phyloP scores from a whole-genome alignment of 2,888 invertebrate species.

The Helleia helle region DNA sequence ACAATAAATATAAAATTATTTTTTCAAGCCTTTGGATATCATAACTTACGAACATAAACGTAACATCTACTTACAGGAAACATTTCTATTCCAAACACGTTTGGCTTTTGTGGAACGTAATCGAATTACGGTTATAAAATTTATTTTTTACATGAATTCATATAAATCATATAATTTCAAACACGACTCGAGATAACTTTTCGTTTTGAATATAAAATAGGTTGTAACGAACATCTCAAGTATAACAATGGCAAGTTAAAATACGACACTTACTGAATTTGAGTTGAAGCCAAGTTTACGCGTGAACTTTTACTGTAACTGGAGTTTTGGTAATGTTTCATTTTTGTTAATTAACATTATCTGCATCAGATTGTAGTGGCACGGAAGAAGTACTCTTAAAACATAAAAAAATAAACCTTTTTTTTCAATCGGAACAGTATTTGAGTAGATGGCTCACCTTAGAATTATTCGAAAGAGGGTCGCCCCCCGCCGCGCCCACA shows the following conservation, averaged over 20 bases:
- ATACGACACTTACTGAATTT: neutral
- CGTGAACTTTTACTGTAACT: neutral
- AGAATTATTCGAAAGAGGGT: no score
- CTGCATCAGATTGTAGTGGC: no score
- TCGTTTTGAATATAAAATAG: conserved; percentile 7
- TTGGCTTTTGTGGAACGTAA: neutral
- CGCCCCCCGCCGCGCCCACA: no score
- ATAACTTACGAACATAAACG: no score
- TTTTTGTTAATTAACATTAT: no score
- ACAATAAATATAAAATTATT: neutral
- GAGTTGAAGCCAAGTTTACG: neutral
- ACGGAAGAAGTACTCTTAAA: no score
- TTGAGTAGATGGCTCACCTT: no score
- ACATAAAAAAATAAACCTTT: no score
- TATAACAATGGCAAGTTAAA: neutral
- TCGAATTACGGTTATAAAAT: neutral
- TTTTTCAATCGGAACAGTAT: no score
- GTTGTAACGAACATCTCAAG: neutral
- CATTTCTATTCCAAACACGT: no score
- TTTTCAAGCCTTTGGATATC: neutral
- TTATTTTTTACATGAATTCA: neutral
- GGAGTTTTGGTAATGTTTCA: no score
- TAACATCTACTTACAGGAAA: no score
- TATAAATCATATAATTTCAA: conserved; percentile 1
- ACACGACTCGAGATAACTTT: conserved; percentile 1